A percentile compares a stretch with the other conserved stretches of the same genome.
These are phyloP conservation scores for Hofmannophila pseudospretella DNA, from an alignment of 2,888 invertebrate genomes.

Conservation along the genomic window DNA sequence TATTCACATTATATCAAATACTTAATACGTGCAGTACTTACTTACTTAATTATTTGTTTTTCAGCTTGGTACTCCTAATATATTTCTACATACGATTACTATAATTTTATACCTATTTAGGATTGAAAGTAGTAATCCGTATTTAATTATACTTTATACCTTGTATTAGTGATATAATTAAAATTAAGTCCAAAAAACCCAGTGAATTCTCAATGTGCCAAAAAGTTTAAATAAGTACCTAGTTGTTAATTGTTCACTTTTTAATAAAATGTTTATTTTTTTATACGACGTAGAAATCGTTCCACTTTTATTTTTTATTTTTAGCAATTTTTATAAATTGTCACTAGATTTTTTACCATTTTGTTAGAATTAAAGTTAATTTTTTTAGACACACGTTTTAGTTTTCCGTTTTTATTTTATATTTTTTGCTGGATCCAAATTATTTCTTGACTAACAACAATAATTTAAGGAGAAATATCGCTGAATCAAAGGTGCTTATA, in stretches of 20 bases:
- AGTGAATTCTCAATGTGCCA: conserved; percentile 71
- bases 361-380: background rate
- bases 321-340: background rate
- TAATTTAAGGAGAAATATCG: conserved; percentile 32
- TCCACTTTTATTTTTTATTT: background rate
- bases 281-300: too few relatives aligned
- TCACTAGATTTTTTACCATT: background rate
- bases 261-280: too few relatives aligned
- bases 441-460: conserved; percentile 13
- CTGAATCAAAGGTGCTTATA: conserved; percentile 69
- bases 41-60: too few relatives aligned
- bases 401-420: conserved; percentile 1
- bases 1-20: too few relatives aligned
- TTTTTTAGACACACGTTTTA: background rate
- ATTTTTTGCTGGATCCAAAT: background rate
- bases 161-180: background rate
- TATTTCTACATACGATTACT: too few relatives aligned
- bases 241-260: too few relatives aligned
- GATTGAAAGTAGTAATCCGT: too few relatives aligned
- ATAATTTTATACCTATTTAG: too few relatives aligned
- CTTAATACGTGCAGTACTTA: too few relatives aligned
- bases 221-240: conserved; percentile 28
- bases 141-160: conserved; percentile 8
- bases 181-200: conserved; percentile 41
- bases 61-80: too few relatives aligned